Evolutionary conservation across 2,888 invertebrate genomes (phyloP), one percentile per base, ranked within the genome.

Genomic region (Didymodactylos carnosus): DNA sequence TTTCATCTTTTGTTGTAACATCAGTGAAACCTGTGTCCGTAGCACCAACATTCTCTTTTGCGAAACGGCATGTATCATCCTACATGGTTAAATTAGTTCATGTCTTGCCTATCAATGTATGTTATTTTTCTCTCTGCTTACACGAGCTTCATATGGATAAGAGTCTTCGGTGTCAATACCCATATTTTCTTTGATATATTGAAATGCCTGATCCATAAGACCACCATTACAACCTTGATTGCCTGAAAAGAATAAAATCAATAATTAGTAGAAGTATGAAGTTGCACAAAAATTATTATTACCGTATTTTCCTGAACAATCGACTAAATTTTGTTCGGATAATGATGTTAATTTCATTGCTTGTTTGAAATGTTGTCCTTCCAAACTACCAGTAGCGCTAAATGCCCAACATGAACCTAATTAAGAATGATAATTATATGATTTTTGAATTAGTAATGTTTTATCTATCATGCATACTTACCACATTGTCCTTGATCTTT

Each of bases 1-100:
- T 53, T 74, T 74, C 74, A 69, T 72, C 69, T 62, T 71, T 46
- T 25, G 71, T 29, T 62, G 29, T 35, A 6, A 74, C 35, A 72
- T 69, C 35, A 2, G 71, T 71, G 46, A 71, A 74, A 4, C 74
- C 74, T 29, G 53, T 19, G 16, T 53, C 71, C 13, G 75, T 77
- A n/a, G 78, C 77, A n/a, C 76, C 77, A 19, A 75, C 23, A 51
- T 75, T 72, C 13, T 51, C 41, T 27, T 70, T 41, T 14, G 35
- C 76, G 72, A 76, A 78, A 46, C 71, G 53, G 29, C 74, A 74
- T 11, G 16, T 23, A 29, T 71, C 39, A 39, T 74, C 23, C 2
- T n/a, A 62, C 25, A 41, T 72, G 29, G 11, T 23, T 23, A 35
- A 35, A 35, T 53, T 40, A 62, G 14, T 8, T 27, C 29, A n/a